These are phyloP conservation scores for Antedon mediterranea DNA, from an alignment of 53 echinoderm and acorn worm species.

Conservation along the genomic window DNA sequence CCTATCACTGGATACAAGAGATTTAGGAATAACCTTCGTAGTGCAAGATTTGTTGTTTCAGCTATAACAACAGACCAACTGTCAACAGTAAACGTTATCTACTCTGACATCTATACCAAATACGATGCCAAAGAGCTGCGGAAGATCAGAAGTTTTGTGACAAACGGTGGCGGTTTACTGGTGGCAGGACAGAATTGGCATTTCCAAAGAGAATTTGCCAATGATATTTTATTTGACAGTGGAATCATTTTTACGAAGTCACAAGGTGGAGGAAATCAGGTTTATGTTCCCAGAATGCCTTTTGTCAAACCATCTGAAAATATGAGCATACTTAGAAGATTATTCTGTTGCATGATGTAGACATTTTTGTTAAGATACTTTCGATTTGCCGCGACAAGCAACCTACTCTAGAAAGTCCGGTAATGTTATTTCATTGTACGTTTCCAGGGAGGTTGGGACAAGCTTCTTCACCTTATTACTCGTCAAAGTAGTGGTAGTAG, in stretches of 20 bases:
- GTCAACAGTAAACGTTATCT: background rate
- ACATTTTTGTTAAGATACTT: too few species aligned
- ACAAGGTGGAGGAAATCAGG: background rate
- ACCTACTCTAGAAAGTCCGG: too few species aligned
- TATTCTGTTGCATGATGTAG: too few species aligned
- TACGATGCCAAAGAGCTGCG: background rate
- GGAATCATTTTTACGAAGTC: background rate
- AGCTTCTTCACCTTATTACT: too few species aligned
- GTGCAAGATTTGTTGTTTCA: background rate
- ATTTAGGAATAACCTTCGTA: background rate
- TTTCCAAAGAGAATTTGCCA: background rate
- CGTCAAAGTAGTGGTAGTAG: too few species aligned
- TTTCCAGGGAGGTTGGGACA: too few species aligned
- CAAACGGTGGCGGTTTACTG: background rate
- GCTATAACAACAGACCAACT: background rate
- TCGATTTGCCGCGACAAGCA: too few species aligned
- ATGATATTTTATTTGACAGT: background rate
- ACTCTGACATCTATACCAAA: background rate
- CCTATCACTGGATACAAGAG: background rate
- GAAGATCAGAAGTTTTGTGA: background rate
- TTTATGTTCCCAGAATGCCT: background rate
- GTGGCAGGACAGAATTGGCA: conserved; percentile 1
- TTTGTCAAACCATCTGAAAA: background rate
- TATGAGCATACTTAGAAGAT: too few species aligned
- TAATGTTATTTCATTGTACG: too few species aligned